phyloP scores from a whole-genome alignment of 2,797 vertebrate species.

The Acrossocheilus fasciatus region DNA sequence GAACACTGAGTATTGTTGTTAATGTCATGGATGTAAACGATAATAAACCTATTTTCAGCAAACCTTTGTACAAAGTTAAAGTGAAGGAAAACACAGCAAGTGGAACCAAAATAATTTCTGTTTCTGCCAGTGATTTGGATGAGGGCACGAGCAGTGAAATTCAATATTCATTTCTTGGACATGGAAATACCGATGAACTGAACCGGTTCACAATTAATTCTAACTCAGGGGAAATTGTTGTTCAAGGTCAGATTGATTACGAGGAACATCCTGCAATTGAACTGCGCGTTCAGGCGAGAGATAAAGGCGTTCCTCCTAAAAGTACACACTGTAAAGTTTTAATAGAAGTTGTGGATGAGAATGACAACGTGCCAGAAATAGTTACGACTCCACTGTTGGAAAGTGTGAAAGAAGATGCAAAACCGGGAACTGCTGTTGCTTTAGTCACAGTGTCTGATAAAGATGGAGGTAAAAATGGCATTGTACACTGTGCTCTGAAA shows the following conservation, averaged over 20 bases:
- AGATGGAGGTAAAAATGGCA: conserved; percentile 79
- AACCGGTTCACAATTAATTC: conserved; percentile 67
- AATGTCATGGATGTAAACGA: conserved; percentile 82
- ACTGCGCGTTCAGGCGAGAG: conserved; percentile 76
- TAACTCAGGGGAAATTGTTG: conserved; percentile 77
- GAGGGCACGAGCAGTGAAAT: conserved; percentile 72
- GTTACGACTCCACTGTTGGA: conserved; percentile 76
- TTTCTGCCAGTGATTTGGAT: conserved; percentile 75
- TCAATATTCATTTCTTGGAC: conserved; percentile 58
- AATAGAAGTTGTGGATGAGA: conserved; percentile 74
- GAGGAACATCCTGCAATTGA: conserved; percentile 79
- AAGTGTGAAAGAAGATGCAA: conserved; percentile 78
- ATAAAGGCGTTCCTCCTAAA: conserved; percentile 62
- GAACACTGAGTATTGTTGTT: conserved; percentile 72
- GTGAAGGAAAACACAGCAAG: conserved; percentile 72
- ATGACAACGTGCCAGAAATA: conserved; percentile 78
- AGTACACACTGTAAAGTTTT: conserved; percentile 73
- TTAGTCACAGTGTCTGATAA: conserved; percentile 80
- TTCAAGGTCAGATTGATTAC: conserved; percentile 77
- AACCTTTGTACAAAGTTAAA: conserved; percentile 72
- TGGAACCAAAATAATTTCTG: conserved; percentile 60
- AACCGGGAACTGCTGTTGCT: conserved; percentile 74
- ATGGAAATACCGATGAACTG: conserved; percentile 57
- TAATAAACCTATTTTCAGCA: conserved; percentile 76
- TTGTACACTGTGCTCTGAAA: conserved; percentile 57